phyloP scores from a whole-genome alignment of 2,888 invertebrate species.

The Tridacna crocea region DNA sequence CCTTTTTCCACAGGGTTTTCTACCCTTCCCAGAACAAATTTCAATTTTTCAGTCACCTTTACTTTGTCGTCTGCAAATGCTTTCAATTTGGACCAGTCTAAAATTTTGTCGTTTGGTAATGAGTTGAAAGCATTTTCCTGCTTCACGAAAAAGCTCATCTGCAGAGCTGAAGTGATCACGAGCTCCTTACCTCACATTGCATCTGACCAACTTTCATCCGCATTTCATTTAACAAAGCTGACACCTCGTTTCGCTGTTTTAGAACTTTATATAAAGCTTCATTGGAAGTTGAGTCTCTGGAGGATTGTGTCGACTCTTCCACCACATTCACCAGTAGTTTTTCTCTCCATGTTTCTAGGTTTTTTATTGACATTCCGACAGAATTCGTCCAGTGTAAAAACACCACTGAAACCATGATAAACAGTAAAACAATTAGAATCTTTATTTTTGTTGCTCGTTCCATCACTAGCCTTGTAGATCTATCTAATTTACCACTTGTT shows the following conservation, averaged over 20 bases:
- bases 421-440: not conserved
- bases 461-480: not conserved
- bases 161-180: too few species aligned
- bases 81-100: too few species aligned
- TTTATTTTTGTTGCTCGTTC: slow-evolving; percentile 1
- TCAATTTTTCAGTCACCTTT: too few species aligned
- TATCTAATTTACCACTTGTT: not conserved
- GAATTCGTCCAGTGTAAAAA: slow-evolving; percentile 9
- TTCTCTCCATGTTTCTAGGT: slow-evolving; percentile 6
- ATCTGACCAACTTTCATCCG: slow-evolving; percentile 9
- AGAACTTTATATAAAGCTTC: slow-evolving; percentile 1
- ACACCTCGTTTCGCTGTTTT: slow-evolving; percentile 11
- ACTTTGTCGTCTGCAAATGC: too few species aligned
- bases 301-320: not conserved
- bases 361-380: not conserved
- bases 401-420: not conserved
- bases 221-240: slow-evolving; percentile 3
- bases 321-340: not conserved
- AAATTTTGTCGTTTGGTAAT: too few species aligned
- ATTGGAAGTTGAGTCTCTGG: not conserved
- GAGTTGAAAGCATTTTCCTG: too few species aligned
- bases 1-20: too few species aligned
- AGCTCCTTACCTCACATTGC: slow-evolving; percentile 2
- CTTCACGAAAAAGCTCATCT: too few species aligned
- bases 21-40: too few species aligned